Evolutionary conservation across 2,797 vertebrate genomes (phyloP).

Genomic region (Telmatherina bonti): DNA sequence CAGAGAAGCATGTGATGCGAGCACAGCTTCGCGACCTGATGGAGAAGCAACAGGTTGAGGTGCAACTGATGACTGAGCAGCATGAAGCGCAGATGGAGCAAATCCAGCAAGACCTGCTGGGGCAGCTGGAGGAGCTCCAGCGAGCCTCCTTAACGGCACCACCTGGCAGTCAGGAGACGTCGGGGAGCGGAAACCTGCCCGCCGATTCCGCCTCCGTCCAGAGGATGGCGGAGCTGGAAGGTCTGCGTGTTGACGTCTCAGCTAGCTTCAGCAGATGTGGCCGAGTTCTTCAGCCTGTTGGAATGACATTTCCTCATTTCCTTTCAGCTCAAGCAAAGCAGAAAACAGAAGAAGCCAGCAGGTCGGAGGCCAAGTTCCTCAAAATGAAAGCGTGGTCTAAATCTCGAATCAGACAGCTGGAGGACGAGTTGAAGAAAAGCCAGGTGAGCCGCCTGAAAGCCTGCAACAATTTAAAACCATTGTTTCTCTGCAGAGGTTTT

Average conservation of each 20-base stretch:
- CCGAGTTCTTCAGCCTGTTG: too few relatives aligned
- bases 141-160: constrained; percentile 34
- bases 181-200: not conserved
- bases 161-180: constrained; percentile 33
- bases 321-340: constrained; percentile 81
- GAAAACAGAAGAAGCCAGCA: constrained; percentile 88
- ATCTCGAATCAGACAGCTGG: constrained; percentile 88
- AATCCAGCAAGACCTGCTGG: constrained; percentile 81
- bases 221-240: constrained; percentile 86
- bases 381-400: constrained; percentile 96
- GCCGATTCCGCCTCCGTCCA: constrained; percentile 64
- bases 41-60: constrained; percentile 89
- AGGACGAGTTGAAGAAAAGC: constrained; percentile 89
- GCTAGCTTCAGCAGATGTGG: constrained; percentile 47
- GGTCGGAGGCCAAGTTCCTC: constrained; percentile 91
- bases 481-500: too few relatives aligned
- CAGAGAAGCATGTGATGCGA: constrained; percentile 93
- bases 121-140: constrained; percentile 80
- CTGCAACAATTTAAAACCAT: too few relatives aligned
- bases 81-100: constrained; percentile 83
- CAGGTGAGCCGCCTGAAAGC: constrained; percentile 65
- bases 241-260: constrained; percentile 57
- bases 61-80: constrained; percentile 76
- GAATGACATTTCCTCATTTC: too few relatives aligned
- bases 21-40: constrained; percentile 91